Base-by-base conservation (phyloP, 2,113 vertebrate genomes). In the Leiothrix lutea region DNA sequence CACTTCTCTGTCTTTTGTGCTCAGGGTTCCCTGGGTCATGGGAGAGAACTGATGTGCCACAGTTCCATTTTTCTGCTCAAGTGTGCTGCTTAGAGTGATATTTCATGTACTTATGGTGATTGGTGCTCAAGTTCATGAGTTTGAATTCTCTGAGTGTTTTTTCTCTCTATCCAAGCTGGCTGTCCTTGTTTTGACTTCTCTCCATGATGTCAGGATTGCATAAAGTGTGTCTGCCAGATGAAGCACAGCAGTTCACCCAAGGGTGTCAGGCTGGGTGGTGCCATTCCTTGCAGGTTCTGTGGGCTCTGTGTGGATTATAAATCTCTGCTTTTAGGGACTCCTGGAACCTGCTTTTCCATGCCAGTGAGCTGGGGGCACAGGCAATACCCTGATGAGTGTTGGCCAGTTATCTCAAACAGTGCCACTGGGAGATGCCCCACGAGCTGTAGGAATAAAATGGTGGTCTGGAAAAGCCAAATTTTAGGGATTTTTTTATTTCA, bases 311-410 rank as follows among this genome's bases (percentile, higher is more conserved):
- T 35, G 54, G 15, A 11, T 66, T 31, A 21, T 1, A 57, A 45
- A 84, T 38, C 12, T 62, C 73, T 79, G 29, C 29, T 78, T 87
- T 69, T 61, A n/a, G 7, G 4, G 48, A 70, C 28, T 33, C 28
- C 56, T 66, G 29, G 24, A 10, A 65, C 8, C 31, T 81, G 24
- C 19, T 57, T 70, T 78, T 74, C 50, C 8, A 3, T 36, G 35
- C 28, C 57, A 26, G 5, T 0, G 0, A 31, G 28, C 12, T 14
- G 33, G 24, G 14, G n/a, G 18, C 23, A 6, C 23, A 17, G 47
- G 19, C 33, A 21, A 6, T 17, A 26, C 11, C 51, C 28, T 44
- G 2, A 0, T 36, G 38, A 36, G 47, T 51, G 20, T 25, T 67
- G 47, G 40, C 28, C n/a, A 45, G 17, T 36, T 67, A 28, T 33